phyloP scores from a whole-genome alignment of 1,140 invertebrate genomes.

The Megalopta genalis region DNA sequence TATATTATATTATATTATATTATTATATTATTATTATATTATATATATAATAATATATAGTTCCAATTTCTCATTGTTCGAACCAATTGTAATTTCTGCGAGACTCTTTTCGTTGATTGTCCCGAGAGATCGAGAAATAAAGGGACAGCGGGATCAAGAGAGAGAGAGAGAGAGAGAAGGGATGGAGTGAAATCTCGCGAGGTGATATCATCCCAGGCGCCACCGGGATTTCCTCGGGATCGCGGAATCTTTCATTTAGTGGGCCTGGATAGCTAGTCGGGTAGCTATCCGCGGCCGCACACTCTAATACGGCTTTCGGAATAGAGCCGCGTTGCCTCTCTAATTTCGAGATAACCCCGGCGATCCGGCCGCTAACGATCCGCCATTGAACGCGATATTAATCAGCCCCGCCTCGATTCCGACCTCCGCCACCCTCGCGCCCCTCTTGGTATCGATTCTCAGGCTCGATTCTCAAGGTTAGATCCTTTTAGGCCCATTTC shows the following conservation, averaged over 20 bases:
- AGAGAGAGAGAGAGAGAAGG: no score
- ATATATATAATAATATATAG: no score
- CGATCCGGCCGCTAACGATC: conserved; percentile 1
- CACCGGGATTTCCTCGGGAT: background rate
- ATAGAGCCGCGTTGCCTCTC: background rate
- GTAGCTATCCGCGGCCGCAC: background rate
- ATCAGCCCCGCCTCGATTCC: background rate
- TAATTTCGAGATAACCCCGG: background rate
- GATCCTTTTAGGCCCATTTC: no score
- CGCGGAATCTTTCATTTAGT: conserved; percentile 20
- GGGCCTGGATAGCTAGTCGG: background rate
- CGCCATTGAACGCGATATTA: conserved; percentile 14
- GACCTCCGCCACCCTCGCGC: background rate
- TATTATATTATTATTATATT: no score
- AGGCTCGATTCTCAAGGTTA: no score
- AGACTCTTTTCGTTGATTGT: no score
- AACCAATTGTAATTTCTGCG: no score
- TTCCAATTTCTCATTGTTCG: no score
- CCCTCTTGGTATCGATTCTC: no score
- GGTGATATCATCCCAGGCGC: background rate
- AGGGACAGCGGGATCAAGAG: no score
- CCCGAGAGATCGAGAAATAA: no score
- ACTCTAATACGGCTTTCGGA: conserved; percentile 6
- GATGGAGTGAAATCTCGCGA: background rate
- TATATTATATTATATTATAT: no score